A percentile compares a stretch with the other conserved stretches of the same genome.
phyloP scores from a whole-genome alignment of 2,113 vertebrate species.

The Arenaria interpres region DNA sequence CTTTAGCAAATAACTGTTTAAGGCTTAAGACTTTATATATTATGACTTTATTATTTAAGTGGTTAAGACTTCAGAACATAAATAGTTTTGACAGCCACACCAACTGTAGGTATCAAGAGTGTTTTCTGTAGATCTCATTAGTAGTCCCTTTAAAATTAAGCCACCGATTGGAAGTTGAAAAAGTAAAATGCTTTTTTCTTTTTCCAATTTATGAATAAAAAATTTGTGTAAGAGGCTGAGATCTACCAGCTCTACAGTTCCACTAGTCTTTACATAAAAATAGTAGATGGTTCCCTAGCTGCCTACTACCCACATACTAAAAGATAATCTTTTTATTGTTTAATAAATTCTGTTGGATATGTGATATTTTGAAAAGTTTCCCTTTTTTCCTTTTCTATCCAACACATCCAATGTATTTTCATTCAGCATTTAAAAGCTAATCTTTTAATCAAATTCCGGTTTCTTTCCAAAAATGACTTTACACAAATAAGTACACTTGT shows the following conservation, averaged over 20 bases:
- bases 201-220: conserved; percentile 32
- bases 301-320: neutral
- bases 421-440: neutral
- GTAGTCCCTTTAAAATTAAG: neutral
- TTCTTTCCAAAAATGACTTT: neutral
- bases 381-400: neutral
- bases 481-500: neutral
- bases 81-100: neutral
- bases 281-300: conserved; percentile 8
- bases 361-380: neutral
- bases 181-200: neutral
- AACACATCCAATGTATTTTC: neutral
- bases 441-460: neutral
- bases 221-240: neutral
- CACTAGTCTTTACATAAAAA: neutral
- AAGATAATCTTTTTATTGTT: neutral
- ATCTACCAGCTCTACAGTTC: neutral
- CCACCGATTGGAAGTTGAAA: neutral
- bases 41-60: neutral
- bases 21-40: neutral
- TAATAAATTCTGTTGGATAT: neutral
- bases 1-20: neutral
- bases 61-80: neutral
- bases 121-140: conserved; percentile 23
- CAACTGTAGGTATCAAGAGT: neutral